Base-by-base conservation (phyloP, 2,888 invertebrate species). In the Onchidella celtica region DNA sequence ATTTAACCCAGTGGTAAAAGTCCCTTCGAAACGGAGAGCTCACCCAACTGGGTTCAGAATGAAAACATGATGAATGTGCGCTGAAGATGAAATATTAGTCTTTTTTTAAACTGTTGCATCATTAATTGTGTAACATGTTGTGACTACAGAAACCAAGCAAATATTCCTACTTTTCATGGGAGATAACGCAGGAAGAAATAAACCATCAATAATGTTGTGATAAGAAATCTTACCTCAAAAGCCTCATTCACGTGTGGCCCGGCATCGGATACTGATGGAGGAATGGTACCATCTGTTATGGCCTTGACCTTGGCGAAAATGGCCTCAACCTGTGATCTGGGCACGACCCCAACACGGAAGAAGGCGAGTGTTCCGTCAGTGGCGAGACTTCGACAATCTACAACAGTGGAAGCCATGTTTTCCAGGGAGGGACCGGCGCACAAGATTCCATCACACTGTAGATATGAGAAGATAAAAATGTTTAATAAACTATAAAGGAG, bases 391-490 rank as follows among this genome's bases (percentile, higher is more conserved):
- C 88, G 81, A 63, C 88, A 88, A 80, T 89, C 88, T 3, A 89
- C 89, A 9, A 89, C 89, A 9, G 89, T 89, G 0, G 89, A 89
- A 0, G 88, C 88, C 36, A 86, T 84, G 79, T 89, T 89, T 73
- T 88, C 89, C 6, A 84, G 86, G 14, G 89, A 87, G 0, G 89
- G 88, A 0, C 89, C 89, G 17, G 86, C 86, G 70, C 88, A 88
- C 27, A 89, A 80, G 59, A 89, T 88, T 1, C 88, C 89, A 81
- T 89, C 89, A 75, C 86, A 86, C 89, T 88, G 79, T 17, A 27
- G 32, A 32, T 4, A n/a, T n/a, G n/a, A 59, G 27, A 70, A 36
- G 3, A 34, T 0, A 24, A 55, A 21, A 36, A 6, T 59, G n/a
- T 21, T n/a, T 21, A 70, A 38, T 6, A 38, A 40, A 32, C 27